Evolutionary conservation across 2,113 vertebrate genomes (phyloP), one percentile per base, ranked within the genome.

Genomic region (Galemys pyrenaicus): DNA sequence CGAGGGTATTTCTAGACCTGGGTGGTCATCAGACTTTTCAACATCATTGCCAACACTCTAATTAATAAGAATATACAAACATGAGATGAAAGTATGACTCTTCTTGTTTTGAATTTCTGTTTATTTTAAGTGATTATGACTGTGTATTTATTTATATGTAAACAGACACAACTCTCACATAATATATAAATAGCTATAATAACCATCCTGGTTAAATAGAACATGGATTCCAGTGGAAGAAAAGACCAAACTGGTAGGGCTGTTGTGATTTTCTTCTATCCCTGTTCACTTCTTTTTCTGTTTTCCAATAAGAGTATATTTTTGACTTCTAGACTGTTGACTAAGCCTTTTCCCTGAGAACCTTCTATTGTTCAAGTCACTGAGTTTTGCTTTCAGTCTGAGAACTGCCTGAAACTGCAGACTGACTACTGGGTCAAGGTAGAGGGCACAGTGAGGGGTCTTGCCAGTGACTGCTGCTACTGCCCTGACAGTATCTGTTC

Each of bases 271-370:
- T 60, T 89, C 49, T 60, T 89, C 49, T 56, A 28, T 71, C 64
- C 68, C 37, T 60, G 26, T 16, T 78, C 68, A 37, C 70, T 94
- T 94, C 30, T 71, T 62, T 64, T 93, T 74, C n/a, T 12, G 9
- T 19, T 60, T 88, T 94, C 68, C 70, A 74, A 37, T 9, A 67
- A 82, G 96, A 86, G 60, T 95, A 88, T 73, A 39, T 26, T 92
- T 92, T 94, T 95, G 75, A 87, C 92, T 79, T 70, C 28, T 24
- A 70, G 28, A 49, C 49, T 92, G 70, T 92, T 95, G 94, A 89
- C 85, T 37, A 3, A 60, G 58, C 46, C n/a, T 94, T 95, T 79
- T 62, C 74, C 39, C 39, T 6, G 4, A 86, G 67, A 70, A 77
- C 17, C 20, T 71, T 85, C 78, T 6, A 32, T 86, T 56, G 46